Base-by-base conservation (phyloP, 2,797 vertebrate genomes). In the Iguana delicatissima region DNA sequence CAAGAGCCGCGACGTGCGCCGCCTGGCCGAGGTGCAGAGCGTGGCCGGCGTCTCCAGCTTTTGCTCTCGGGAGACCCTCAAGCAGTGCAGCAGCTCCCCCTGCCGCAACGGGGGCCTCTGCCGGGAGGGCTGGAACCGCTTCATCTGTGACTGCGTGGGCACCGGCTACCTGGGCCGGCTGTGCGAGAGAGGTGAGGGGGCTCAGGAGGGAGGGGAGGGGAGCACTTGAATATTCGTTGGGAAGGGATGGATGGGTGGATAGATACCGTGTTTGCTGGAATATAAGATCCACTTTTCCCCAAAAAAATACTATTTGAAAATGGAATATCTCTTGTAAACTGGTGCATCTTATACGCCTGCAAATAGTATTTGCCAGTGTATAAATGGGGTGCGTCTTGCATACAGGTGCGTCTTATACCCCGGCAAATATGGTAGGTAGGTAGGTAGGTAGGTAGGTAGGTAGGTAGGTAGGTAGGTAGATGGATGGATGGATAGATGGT, bases 91-190 rank as follows among this genome's bases (percentile, higher is more conserved):
- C n/a, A 96, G 97, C 1, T 97, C 97, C 14, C 98, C 98, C 0
- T 99, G 99, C 22, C 97, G 95, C 59, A 98, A 99, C 1, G 98
- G 98, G 0, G 98, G 98, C 0, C 91, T 97, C 69, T 99, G 99
- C 94, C 96, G 96, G 0, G 99, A 99, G 91, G 99, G 99, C 82
- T 99, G 99, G 99, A 99, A 99, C 97, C 98, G 99, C 14, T 98
- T 98, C 90, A 95, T 99, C 89, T 99, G 99, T 55, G 98, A 99
- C 96, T 99, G 99, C 93, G 95, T 98, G 0, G 98, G 98, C 72
- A 99, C 98, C 0, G 99, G 98, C 85, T 99, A 97, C 96, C 96
- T 98, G 88, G 99, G 99, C 9, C 96, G 96, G 89, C 98, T 97
- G 96, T 99, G 99, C 55, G 98, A 99, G 95, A 98, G 98, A 92